Conservation (phyloP, 1,140 invertebrate species). For the Habropoda laboriosa region DNA sequence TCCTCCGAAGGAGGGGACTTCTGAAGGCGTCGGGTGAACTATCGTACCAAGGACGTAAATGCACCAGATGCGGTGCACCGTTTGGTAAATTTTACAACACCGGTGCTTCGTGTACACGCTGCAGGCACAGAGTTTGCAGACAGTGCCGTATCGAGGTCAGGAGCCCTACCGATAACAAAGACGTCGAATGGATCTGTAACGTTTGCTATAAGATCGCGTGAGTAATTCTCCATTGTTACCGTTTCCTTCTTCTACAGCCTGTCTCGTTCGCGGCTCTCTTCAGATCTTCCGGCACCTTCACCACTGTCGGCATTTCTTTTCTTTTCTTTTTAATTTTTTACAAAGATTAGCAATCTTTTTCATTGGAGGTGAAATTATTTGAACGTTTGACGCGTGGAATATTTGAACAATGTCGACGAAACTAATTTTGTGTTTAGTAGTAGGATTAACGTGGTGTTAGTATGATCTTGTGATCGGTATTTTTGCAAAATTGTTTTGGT, state of each 20-base stretch:
- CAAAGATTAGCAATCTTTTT: no score
- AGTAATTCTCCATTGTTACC: slow-evolving; percentile 73
- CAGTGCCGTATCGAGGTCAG: slow-evolving; percentile 85
- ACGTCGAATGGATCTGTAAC: slow-evolving; percentile 88
- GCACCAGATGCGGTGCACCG: slow-evolving; percentile 86
- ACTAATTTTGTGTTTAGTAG: no score
- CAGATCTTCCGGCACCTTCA: background rate
- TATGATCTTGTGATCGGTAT: no score
- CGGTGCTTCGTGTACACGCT: slow-evolving; percentile 87
- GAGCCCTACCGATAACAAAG: slow-evolving; percentile 70
- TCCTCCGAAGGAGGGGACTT: slow-evolving; percentile 84
- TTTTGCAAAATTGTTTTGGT: no score
- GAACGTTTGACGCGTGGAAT: no score
- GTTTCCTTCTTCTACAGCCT: background rate
- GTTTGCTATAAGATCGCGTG: slow-evolving; percentile 90
- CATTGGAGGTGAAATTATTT: no score
- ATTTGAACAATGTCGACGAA: no score
- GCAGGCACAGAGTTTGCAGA: slow-evolving; percentile 88
- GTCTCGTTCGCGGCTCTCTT: no score
- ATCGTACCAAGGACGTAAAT: slow-evolving; percentile 83
- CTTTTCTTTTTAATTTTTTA: no score
- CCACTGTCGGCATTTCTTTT: background rate
- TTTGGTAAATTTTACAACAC: slow-evolving; percentile 89
- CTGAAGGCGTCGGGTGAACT: slow-evolving; percentile 78
- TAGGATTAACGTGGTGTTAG: no score